Evolutionary conservation across 2,113 vertebrate genomes (phyloP), one percentile per base, ranked within the genome.

Genomic region (Archilochus colubris): DNA sequence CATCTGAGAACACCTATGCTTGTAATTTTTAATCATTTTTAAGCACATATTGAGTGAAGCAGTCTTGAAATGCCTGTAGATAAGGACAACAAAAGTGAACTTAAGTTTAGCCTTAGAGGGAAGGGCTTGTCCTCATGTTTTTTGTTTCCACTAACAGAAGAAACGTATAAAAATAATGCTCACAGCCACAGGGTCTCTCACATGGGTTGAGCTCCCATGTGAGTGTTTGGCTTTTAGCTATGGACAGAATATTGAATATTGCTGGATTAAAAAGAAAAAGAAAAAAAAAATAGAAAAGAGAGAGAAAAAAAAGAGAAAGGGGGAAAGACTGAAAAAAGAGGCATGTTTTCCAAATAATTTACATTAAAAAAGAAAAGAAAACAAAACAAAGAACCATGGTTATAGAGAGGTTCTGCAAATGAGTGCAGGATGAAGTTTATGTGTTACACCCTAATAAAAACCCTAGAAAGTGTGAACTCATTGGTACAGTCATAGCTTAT

Each of bases 321-420:
- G 7, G 10, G 24, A 17, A 55, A 27, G 40, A 40, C 40, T 40
- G 40, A 13, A 40, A 40, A 40, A 40, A 13, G 40, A 8, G 3
- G 1, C 2, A 10, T 21, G 4, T n/a, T 93, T 79, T 50, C n/a
- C 21, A 76, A 82, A 54, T 40, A 69, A 28, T 36, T 66, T 7
- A n/a, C 30, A 44, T 6, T 38, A 21, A 50, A 50, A 50, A 23
- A 24, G 18, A 46, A 46, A 46, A 46, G 18, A 46, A 46, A 46
- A 46, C 15, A 46, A 46, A 46, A 46, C 0, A 33, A 86, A 66
- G 80, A 76, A 48, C 8, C 0, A 2, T 1, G 1, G 5, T 51
- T 88, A 27, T 12, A 59, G 33, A 66, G 46, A 72, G 9, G 13
- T 63, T 77, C 53, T 67, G 33, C 20, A 82, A 59, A 63, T 4